phyloP scores from a whole-genome alignment of 2,888 invertebrate species.

The Thyatira batis region DNA sequence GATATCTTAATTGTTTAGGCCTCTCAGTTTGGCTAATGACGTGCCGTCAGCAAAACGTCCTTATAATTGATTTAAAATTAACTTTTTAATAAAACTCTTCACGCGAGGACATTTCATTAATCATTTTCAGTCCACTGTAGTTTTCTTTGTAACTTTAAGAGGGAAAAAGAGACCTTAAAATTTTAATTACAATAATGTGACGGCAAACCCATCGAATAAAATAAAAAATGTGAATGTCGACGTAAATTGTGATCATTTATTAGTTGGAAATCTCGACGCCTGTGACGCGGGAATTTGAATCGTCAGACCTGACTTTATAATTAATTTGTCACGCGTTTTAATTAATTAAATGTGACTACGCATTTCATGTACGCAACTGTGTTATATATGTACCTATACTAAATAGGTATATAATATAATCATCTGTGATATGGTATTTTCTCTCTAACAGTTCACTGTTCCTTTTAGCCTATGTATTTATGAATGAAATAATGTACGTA shows the following conservation, averaged over 20 bases:
- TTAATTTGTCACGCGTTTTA: slow-evolving; percentile 8
- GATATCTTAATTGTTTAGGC: slow-evolving; percentile 32
- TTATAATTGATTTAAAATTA: slow-evolving; percentile 2
- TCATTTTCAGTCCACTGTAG: neutral
- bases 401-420: neutral
- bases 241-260: neutral
- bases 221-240: neutral
- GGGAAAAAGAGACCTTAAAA: neutral
- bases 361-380: neutral
- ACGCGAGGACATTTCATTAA: neutral
- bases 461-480: too few species aligned
- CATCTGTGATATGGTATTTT: too few species aligned
- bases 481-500: too few species aligned
- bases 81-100: slow-evolving; percentile 3
- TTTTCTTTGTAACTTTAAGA: neutral
- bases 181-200: neutral
- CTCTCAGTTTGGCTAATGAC: slow-evolving; percentile 21
- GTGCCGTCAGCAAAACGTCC: slow-evolving; percentile 3
- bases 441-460: too few species aligned
- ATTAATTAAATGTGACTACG: slow-evolving; percentile 9
- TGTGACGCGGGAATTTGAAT: neutral
- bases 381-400: neutral
- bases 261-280: slow-evolving; percentile 1
- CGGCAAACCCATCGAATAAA: neutral
- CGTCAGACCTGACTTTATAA: slow-evolving; percentile 6